Evolutionary conservation across 2,797 vertebrate genomes (phyloP).

Genomic region (Spheniscus humboldti): DNA sequence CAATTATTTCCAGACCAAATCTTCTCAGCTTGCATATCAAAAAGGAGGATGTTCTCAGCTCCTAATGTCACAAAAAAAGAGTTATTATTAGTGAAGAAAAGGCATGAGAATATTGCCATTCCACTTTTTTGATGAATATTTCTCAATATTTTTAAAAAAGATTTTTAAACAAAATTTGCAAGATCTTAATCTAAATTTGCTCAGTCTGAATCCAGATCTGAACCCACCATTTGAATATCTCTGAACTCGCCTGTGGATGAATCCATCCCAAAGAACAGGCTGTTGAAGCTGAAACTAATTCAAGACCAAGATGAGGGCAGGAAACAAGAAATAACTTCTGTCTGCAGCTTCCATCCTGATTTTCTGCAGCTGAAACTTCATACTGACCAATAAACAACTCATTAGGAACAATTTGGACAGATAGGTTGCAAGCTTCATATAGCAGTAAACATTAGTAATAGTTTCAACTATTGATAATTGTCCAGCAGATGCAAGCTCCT

Average conservation of each 20-base stretch:
- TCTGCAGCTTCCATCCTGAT: background rate
- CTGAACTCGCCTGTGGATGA: background rate
- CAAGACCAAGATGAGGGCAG: background rate
- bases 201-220: background rate
- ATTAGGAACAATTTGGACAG: background rate
- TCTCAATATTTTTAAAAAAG: background rate
- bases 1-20: constrained; percentile 26
- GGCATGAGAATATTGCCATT: background rate
- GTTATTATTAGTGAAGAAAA: background rate
- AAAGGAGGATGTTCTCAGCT: background rate
- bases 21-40: background rate
- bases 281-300: background rate
- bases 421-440: background rate
- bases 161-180: background rate
- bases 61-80: background rate
- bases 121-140: background rate
- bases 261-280: background rate
- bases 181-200: background rate
- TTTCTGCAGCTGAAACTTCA: background rate
- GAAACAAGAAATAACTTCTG: background rate
- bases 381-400: background rate
- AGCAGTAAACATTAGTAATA: background rate
- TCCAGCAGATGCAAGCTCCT: background rate
- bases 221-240: background rate
- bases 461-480: background rate